Percentiles rank a stretch among this genome's conserved stretches.
These are phyloP conservation scores for Intellagama lesueurii DNA, from an alignment of 2,797 vertebrate genomes.

Conservation along the genomic window DNA sequence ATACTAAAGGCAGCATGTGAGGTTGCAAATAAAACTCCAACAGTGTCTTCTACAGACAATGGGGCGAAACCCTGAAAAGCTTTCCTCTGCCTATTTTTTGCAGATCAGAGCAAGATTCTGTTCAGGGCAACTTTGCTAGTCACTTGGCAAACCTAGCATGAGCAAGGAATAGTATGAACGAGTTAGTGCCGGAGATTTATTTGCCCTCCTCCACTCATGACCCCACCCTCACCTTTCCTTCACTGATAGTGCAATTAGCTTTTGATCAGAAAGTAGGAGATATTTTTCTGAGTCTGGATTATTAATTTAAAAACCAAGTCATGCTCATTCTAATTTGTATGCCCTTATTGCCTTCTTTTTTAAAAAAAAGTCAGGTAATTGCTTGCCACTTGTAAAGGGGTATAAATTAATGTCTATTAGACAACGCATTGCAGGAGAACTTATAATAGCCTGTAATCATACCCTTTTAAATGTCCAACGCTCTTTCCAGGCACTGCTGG, in stretches of 20 bases:
- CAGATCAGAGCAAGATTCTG: neutral
- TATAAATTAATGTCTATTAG: slow-evolving; percentile 79
- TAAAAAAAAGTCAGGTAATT: slow-evolving; percentile 75
- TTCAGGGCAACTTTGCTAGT: too few relatives aligned
- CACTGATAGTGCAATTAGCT: neutral
- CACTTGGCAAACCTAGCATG: neutral
- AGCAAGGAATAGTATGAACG: neutral
- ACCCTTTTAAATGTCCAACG: neutral
- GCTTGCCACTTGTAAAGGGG: slow-evolving; percentile 72
- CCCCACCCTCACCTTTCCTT: neutral
- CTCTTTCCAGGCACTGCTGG: slow-evolving; percentile 4
- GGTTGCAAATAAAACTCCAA: too few relatives aligned
- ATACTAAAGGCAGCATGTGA: too few relatives aligned
- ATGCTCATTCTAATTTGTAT: slow-evolving; percentile 78
- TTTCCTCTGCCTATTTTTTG: neutral
- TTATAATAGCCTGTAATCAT: neutral
- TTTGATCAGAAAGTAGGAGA: slow-evolving; percentile 38
- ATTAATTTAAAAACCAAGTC: slow-evolving; percentile 79
- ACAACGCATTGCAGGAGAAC: slow-evolving; percentile 68
- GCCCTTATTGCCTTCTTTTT: slow-evolving; percentile 78
- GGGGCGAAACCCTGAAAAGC: neutral
- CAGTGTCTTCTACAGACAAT: neutral
- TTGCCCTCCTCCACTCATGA: neutral
- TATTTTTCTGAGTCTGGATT: slow-evolving; percentile 69
- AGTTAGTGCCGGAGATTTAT: neutral